These are phyloP conservation scores for Microhierax caerulescens DNA, from an alignment of 2,797 vertebrate species.

Conservation along the genomic window DNA sequence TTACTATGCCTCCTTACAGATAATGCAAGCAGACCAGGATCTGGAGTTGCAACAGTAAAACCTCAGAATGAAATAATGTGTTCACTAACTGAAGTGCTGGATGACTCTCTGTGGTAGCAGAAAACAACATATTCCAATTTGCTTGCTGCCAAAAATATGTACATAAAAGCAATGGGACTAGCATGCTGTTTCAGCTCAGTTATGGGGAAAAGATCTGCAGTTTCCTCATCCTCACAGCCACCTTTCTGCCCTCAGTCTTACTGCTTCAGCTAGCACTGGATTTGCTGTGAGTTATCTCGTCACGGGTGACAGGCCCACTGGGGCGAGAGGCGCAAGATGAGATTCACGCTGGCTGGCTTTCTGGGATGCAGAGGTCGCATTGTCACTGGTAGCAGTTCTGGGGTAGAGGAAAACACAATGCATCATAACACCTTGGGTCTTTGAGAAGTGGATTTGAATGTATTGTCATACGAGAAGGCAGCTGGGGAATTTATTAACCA, in stretches of 20 bases:
- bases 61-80: slow-evolving; percentile 29
- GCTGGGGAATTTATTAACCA: slow-evolving; percentile 17
- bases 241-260: neutral
- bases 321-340: neutral
- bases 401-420: slow-evolving; percentile 1
- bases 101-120: slow-evolving; percentile 42
- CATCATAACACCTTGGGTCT: neutral
- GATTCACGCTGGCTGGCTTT: neutral
- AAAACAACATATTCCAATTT: slow-evolving; percentile 46
- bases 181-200: neutral
- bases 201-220: neutral
- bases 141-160: slow-evolving; percentile 38
- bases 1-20: slow-evolving; percentile 24
- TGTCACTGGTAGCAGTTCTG: neutral
- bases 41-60: slow-evolving; percentile 41
- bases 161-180: slow-evolving; percentile 44
- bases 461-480: neutral
- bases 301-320: neutral
- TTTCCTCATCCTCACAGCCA: neutral
- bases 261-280: neutral
- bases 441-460: neutral
- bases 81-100: slow-evolving; percentile 31
- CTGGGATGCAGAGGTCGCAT: neutral
- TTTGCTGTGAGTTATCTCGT: neutral
- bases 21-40: neutral